Percentiles rank a stretch among this genome's conserved stretches.
Evolutionary conservation across 1,140 invertebrate genomes (phyloP).

Genomic region (Psix sp.): DNA sequence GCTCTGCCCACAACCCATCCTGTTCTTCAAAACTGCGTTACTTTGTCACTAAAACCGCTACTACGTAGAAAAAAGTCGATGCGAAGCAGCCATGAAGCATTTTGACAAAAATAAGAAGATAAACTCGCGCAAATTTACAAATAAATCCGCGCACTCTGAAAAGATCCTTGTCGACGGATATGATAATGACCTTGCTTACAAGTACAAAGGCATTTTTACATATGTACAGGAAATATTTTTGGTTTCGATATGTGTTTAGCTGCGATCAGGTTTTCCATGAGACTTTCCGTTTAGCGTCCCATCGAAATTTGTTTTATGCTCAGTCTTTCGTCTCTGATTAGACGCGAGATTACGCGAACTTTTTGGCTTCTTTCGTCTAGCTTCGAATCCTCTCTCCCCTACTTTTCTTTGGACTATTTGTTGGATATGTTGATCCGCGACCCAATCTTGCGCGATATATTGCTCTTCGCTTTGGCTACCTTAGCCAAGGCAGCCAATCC

Average conservation of each 20-base stretch:
- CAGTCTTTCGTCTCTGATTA: slow-evolving; percentile 6
- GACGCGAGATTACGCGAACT: slow-evolving; percentile 10
- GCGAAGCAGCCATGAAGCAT: background rate
- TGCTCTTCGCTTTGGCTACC: slow-evolving; percentile 45
- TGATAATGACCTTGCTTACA: background rate
- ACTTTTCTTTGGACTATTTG: too few species aligned
- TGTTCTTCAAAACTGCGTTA: slow-evolving; percentile 50
- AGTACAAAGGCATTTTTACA: slow-evolving; percentile 30
- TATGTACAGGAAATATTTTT: slow-evolving; percentile 24
- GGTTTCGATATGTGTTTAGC: slow-evolving; percentile 41
- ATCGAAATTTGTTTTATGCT: background rate
- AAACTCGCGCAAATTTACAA: too few species aligned
- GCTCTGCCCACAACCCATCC: slow-evolving; percentile 80
- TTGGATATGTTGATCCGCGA: slow-evolving; percentile 35
- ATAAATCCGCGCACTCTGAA: too few species aligned
- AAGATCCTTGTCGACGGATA: background rate
- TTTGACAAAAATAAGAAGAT: too few species aligned
- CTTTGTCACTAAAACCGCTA: slow-evolving; percentile 37
- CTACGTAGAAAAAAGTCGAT: slow-evolving; percentile 20
- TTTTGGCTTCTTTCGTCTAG: too few species aligned
- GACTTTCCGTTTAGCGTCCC: too few species aligned
- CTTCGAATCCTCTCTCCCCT: too few species aligned
- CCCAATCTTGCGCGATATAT: slow-evolving; percentile 23
- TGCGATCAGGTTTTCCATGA: too few species aligned
- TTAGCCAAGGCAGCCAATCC: slow-evolving; percentile 55